Base-by-base conservation (phyloP, 1,140 invertebrate genomes). In the Ceratina australensis region DNA sequence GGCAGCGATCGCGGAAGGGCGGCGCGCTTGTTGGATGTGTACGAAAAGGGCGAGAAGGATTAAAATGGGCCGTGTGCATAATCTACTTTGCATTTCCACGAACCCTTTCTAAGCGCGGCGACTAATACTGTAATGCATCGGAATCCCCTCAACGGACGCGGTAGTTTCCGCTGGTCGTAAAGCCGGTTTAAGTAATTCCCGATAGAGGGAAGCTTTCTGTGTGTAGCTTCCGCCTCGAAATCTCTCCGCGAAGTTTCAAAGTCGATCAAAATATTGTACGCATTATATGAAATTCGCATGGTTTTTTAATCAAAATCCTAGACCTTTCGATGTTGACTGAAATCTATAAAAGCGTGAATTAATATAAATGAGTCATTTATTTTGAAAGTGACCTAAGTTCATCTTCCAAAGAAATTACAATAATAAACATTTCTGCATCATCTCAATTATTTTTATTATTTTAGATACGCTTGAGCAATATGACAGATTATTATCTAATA, bases 91-190 rank as follows among this genome's bases (percentile, higher is more conserved):
- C 89, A 89, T 89, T 90, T 89, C 81, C 87, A 90, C 81, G 86
- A 88, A 90, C 89, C 89, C 90, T 91, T 89, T 90, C 90, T 90
- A 90, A 91, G 89, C 89, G 86, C 87, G 85, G 79, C 86, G 86
- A 90, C 90, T 91, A 91, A 91, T 91, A 90, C 90, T 88, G 89
- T 91, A 91, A 91, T 91, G 90, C 90, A 91, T 90, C 87, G 88
- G 86, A 91, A 91, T 90, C 90, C 89, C 89, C 83, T 90, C 86
- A 87, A 79, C 86, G 79, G 84, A 84, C 80, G 76, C 73, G 81
- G 85, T 87, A 90, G 87, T 88, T 91, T 91, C 86, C 87, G 86
- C 79, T 86, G 89, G 87, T 91, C 90, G 89, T 91, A 90, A 91
- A 91, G 89, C 89, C 89, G 90, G 89, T 91, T 91, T 90, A 90